Conservation (phyloP, 2,113 vertebrate species). For the Notechis scutatus region DNA sequence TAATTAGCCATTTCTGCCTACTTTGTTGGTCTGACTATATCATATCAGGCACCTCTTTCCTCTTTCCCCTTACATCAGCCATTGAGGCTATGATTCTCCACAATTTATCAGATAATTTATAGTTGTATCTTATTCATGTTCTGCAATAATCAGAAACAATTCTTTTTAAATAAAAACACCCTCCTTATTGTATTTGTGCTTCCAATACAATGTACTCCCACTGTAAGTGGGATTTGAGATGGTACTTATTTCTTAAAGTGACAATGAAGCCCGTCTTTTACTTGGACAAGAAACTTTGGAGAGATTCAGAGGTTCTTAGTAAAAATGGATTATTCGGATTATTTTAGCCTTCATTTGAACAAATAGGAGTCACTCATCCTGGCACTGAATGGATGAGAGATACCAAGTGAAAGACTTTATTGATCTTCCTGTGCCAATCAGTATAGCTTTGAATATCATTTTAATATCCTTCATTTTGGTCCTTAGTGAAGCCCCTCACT, state of each 20-base stretch:
- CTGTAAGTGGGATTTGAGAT: background rate
- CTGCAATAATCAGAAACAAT: background rate
- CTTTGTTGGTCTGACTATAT: background rate
- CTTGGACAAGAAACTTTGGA: background rate
- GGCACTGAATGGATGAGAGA: background rate
- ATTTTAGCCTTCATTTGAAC: background rate
- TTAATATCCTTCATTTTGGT: background rate
- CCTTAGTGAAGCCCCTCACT: background rate
- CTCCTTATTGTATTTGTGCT: background rate
- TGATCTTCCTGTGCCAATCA: background rate
- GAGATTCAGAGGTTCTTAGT: background rate
- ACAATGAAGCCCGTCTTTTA: background rate
- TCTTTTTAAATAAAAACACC: background rate
- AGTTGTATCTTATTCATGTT: background rate
- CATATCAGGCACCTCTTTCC: background rate
- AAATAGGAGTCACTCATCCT: background rate
- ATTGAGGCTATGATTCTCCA: background rate
- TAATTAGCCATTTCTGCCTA: background rate
- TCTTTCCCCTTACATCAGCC: background rate
- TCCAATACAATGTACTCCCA: background rate
- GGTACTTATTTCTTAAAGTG: background rate
- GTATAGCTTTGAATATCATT: background rate
- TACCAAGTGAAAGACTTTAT: background rate
- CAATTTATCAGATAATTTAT: background rate
- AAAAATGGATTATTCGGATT: background rate